Evolutionary conservation across 2,888 invertebrate genomes (phyloP).

Genomic region (Drosophila pseudotalamancana): DNA sequence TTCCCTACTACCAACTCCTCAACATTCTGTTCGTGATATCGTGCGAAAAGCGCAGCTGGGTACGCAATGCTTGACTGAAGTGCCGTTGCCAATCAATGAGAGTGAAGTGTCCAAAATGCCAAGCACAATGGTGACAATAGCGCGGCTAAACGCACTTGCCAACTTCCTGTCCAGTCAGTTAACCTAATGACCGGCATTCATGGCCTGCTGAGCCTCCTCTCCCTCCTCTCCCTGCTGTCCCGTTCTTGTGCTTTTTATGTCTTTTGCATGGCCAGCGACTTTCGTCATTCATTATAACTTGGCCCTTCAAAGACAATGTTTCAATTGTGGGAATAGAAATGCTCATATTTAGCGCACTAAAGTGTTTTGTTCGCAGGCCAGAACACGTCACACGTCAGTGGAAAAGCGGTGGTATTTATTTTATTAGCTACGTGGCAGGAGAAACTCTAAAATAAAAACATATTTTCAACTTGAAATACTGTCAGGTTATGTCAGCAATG

Average conservation of each 20-base stretch:
- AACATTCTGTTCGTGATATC: constrained; percentile 25
- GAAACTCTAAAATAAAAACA: constrained; percentile 62
- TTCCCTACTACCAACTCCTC: background rate
- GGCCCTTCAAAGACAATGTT: constrained; percentile 44
- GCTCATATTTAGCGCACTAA: constrained; percentile 31
- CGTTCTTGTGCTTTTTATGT: constrained; percentile 55
- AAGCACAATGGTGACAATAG: constrained; percentile 56
- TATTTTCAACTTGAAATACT: constrained; percentile 48
- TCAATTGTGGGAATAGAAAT: constrained; percentile 58
- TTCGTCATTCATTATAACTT: constrained; percentile 68
- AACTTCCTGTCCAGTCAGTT: constrained; percentile 71
- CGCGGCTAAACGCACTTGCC: constrained; percentile 43
- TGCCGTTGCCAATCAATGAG: constrained; percentile 67
- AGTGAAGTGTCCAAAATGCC: constrained; percentile 60
- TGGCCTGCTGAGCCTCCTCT: constrained; percentile 4
- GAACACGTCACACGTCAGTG: constrained; percentile 41
- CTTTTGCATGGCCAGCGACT: constrained; percentile 32
- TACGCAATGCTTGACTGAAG: constrained; percentile 34
- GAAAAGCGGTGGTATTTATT: constrained; percentile 2
- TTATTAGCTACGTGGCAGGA: constrained; percentile 28
- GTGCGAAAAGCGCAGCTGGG: constrained; percentile 72
- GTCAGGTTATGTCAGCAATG: constrained; percentile 74
- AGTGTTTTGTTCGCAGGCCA: no score
- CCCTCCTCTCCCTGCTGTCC: background rate
- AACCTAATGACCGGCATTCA: constrained; percentile 77